Conservation (phyloP, 2,888 invertebrate genomes). For the Sylvicola fuscatus region DNA sequence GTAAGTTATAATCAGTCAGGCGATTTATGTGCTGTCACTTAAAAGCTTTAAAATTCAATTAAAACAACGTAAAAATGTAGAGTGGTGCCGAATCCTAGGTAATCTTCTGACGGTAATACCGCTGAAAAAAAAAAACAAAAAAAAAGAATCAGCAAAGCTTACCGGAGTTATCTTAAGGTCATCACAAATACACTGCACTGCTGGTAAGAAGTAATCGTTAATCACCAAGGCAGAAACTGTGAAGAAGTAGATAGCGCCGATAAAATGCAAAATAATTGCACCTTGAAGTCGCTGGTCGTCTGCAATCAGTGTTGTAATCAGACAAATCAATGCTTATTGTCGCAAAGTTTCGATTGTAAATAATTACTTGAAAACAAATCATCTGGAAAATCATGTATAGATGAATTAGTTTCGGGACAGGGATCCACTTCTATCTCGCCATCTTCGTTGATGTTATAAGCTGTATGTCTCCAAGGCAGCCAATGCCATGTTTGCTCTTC, state of each 20-base stretch:
- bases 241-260: constrained; percentile 60
- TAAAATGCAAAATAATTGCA: constrained; percentile 44
- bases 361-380: constrained; percentile 6
- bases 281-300: constrained; percentile 40
- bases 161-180: constrained; percentile 44
- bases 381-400: constrained; percentile 7
- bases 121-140: not conserved
- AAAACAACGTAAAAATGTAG: not conserved
- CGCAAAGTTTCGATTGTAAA: no score
- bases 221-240: constrained; percentile 61
- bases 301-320: constrained; percentile 1
- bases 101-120: not conserved
- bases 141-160: constrained; percentile 9
- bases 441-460: not conserved
- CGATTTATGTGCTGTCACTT: no score
- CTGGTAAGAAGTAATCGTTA: constrained; percentile 68
- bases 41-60: not conserved
- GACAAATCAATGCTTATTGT: not conserved
- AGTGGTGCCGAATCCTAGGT: not conserved
- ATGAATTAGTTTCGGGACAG: not conserved
- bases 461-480: not conserved
- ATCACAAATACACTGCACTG: constrained; percentile 60
- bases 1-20: no score
- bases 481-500: constrained; percentile 1
- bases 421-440: not conserved